Evolutionary conservation across 2,888 invertebrate species (phyloP).

Genomic region (Epinotia brunnichana): DNA sequence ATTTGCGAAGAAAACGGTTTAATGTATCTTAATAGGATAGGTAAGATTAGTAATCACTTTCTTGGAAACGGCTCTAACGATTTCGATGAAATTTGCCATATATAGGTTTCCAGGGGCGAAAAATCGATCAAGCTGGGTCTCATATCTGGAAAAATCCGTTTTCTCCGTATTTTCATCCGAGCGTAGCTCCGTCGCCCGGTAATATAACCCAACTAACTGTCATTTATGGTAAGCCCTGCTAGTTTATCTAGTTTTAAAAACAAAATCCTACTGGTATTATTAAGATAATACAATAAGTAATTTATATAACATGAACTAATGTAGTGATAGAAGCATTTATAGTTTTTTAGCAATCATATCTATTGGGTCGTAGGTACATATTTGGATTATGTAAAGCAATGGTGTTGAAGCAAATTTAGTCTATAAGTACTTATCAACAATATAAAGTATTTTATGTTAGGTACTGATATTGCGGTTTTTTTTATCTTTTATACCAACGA

Average conservation of each 20-base stretch:
- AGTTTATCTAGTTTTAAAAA: not conserved
- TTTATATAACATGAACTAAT: slow-evolving; percentile 33
- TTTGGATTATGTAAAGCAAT: not conserved
- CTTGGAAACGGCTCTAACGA: too few species aligned
- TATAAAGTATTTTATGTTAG: slow-evolving; percentile 54
- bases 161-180: too few species aligned
- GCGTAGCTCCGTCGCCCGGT: too few species aligned
- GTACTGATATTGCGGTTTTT: slow-evolving; percentile 3
- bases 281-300: slow-evolving; percentile 7
- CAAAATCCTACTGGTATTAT: not conserved
- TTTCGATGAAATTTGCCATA: too few species aligned
- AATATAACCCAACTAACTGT: not conserved
- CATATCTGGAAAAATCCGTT: too few species aligned
- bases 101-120: too few species aligned
- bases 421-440: slow-evolving; percentile 26
- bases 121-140: too few species aligned
- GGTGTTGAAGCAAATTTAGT: not conserved
- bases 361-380: not conserved
- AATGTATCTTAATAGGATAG: too few species aligned
- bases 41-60: too few species aligned
- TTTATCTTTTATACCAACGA: not conserved
- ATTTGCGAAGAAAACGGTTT: too few species aligned
- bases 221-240: not conserved
- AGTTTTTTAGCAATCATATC: slow-evolving; percentile 46
- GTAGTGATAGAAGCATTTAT: slow-evolving; percentile 62